phyloP scores from a whole-genome alignment of 1,140 invertebrate genomes.

The Plectus sambesii region DNA sequence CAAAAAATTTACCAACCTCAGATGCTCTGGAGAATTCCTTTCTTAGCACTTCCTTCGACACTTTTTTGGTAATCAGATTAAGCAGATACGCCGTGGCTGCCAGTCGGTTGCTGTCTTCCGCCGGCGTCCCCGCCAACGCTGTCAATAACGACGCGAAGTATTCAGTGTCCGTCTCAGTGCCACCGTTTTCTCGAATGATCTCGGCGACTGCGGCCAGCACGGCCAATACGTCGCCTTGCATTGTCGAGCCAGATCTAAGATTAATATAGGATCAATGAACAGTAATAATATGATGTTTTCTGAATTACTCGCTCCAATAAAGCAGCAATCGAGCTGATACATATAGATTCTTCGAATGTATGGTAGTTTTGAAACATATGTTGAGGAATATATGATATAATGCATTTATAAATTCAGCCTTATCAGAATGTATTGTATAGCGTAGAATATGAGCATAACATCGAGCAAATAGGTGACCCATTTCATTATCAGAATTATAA shows the following conservation, averaged over 20 bases:
- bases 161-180: slow-evolving; percentile 72
- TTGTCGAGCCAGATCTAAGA: slow-evolving; percentile 57
- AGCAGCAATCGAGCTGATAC: no score
- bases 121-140: slow-evolving; percentile 22
- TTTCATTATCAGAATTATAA: no score
- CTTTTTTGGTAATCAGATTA: slow-evolving; percentile 24
- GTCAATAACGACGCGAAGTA: slow-evolving; percentile 77
- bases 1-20: neutral
- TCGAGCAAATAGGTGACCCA: no score
- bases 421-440: no score
- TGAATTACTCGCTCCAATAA: no score
- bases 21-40: slow-evolving; percentile 10
- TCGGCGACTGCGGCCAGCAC: slow-evolving; percentile 79
- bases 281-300: slow-evolving; percentile 11
- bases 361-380: no score
- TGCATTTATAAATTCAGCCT: no score
- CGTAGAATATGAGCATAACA: no score
- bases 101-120: slow-evolving; percentile 13
- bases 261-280: slow-evolving; percentile 16
- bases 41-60: slow-evolving; percentile 26
- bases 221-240: slow-evolving; percentile 86
- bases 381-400: no score
- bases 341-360: no score
- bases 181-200: slow-evolving; percentile 74
- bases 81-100: slow-evolving; percentile 29